Conservation (phyloP, 2,888 invertebrate genomes). For the Drosophila nigritarsus region DNA sequence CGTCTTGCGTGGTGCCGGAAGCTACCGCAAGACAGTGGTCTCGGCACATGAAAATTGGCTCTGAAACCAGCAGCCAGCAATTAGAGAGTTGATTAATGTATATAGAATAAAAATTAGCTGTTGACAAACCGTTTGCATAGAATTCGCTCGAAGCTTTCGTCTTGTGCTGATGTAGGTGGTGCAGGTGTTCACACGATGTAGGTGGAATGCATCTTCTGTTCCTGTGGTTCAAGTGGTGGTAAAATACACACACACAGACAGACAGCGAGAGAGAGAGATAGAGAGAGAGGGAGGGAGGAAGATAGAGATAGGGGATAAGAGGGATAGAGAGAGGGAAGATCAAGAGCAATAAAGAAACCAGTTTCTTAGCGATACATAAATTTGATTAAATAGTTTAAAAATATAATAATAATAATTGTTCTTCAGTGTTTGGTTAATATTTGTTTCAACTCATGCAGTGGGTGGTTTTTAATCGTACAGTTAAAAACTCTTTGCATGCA, state of each 20-base stretch:
- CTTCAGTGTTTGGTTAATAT: background rate
- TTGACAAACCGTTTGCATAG: constrained; percentile 82
- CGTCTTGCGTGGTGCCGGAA: constrained; percentile 45
- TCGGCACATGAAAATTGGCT: constrained; percentile 85
- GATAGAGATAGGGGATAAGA: background rate
- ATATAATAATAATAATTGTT: background rate
- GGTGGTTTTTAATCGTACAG: background rate
- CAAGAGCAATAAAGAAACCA: constrained; percentile 27
- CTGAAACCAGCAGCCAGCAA: constrained; percentile 47
- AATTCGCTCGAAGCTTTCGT: constrained; percentile 84
- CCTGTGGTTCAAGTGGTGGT: constrained; percentile 62
- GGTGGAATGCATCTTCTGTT: constrained; percentile 86
- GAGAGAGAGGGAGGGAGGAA: background rate
- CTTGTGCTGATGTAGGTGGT: constrained; percentile 88
- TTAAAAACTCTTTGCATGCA: constrained; percentile 1
- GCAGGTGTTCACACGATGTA: constrained; percentile 88
- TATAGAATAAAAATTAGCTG: background rate
- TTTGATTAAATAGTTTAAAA: background rate
- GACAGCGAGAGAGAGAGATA: background rate
- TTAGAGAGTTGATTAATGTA: background rate
- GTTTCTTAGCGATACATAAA: constrained; percentile 1
- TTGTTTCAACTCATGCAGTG: constrained; percentile 40
- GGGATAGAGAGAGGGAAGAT: constrained; percentile 2
- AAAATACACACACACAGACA: background rate
- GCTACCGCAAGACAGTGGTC: constrained; percentile 84